Base-by-base conservation (phyloP, 2,113 vertebrate genomes). In the Sterna hirundo region DNA sequence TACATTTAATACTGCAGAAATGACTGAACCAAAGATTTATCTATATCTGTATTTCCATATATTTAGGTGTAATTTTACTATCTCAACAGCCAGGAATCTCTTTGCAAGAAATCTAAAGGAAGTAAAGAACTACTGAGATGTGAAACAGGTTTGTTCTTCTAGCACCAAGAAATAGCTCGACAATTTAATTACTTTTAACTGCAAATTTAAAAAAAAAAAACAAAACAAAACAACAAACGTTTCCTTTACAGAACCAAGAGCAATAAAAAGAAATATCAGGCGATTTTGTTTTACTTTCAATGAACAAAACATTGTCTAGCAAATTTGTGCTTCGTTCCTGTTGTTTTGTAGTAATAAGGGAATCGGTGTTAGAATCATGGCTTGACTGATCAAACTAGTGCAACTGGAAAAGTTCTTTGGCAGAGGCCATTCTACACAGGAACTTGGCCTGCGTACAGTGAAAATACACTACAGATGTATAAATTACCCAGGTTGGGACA, bases 391-490 rank as follows among this genome's bases (percentile, higher is more conserved):
- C 58, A 96, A 89, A 94, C 58, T 71, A 92, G 86, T 96, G 71
- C 10, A 18, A 95, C 91, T 96, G 81, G 83, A 96, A 96, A 95
- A 97, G 89, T 75, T 96, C 61, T 93, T 96, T 98, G 98, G 97
- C 97, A 97, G 34, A 95, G 54, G 75, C 70, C 83, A 52, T 80
- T 40, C 49, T 58, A 51, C 76, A 80, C 76, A 92, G 86, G 70
- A 96, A 97, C 72, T 97, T 98, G 98, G 97, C 96, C 81, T 81
- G 60, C 47, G 30, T 90, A 90, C 96, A 97, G 94, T 89, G 93
- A 97, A 98, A 98, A 98, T 95, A 97, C 11, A 26, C 88, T 86
- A 68, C 96, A 94, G 82, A 95, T 96, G 72, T 93, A 96, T 97
- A 98, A 97, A 98, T 98, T 95, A 94, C 30, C 32, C 83, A 96